These are phyloP conservation scores for Jacana jacana DNA, from an alignment of 2,113 vertebrate species.

Conservation along the genomic window DNA sequence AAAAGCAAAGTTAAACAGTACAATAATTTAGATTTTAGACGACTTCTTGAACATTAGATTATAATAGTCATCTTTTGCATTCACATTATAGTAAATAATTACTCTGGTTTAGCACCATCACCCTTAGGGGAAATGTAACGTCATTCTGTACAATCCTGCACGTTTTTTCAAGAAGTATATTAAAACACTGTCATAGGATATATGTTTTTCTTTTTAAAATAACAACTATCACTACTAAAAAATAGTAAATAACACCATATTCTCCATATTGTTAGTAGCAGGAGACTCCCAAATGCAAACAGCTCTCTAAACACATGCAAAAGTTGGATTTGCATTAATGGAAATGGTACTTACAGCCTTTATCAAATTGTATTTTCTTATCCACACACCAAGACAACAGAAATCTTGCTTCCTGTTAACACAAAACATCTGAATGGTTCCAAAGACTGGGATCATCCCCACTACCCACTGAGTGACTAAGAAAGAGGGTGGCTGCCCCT, in stretches of 20 bases:
- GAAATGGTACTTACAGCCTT: background rate
- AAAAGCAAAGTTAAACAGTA: background rate
- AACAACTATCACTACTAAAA: background rate
- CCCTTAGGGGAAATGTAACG: background rate
- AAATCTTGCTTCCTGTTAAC: background rate
- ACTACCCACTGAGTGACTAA: background rate
- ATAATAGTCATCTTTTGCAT: background rate
- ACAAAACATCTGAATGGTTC: background rate
- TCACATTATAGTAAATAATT: constrained; percentile 28
- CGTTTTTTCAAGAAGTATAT: constrained; percentile 18
- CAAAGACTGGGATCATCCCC: background rate
- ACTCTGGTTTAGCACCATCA: constrained; percentile 10
- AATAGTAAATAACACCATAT: background rate
- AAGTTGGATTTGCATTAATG: background rate
- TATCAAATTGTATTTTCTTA: background rate
- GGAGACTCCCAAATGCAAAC: background rate
- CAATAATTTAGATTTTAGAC: background rate
- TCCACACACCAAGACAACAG: background rate
- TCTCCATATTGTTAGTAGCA: background rate
- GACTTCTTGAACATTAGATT: background rate
- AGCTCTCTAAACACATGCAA: background rate
- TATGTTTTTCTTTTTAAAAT: background rate
- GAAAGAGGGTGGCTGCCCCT: background rate
- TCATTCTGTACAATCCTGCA: background rate
- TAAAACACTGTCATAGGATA: background rate